phyloP scores from a whole-genome alignment of 2,888 invertebrate species.

The Leptogaster cylindrica region DNA sequence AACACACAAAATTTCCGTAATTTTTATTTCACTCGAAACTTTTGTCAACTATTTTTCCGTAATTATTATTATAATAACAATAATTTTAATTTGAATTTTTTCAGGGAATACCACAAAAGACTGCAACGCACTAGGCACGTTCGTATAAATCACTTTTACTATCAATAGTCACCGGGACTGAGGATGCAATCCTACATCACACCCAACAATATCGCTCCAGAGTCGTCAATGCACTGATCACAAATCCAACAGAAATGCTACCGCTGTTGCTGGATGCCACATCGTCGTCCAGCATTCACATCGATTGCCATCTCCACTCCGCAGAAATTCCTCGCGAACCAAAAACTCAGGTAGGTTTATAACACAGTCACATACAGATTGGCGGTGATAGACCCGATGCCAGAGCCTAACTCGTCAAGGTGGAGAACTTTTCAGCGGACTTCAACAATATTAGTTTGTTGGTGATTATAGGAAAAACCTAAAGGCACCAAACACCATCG shows the following conservation, averaged over 20 bases:
- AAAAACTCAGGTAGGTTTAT: neutral
- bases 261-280: neutral
- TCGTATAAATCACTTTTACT: slow-evolving; percentile 6
- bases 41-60: neutral
- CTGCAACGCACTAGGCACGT: neutral
- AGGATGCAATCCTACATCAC: neutral
- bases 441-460: too few relatives aligned
- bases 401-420: neutral
- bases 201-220: slow-evolving; percentile 60
- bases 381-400: neutral
- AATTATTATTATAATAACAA: neutral
- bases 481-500: too few relatives aligned
- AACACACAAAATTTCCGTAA: too few relatives aligned
- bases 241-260: neutral
- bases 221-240: slow-evolving; percentile 61
- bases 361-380: neutral
- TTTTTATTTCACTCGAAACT: too few relatives aligned
- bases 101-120: neutral
- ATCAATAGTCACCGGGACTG: slow-evolving; percentile 15
- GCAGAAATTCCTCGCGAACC: neutral
- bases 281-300: neutral
- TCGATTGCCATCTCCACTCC: neutral
- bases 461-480: too few relatives aligned
- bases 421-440: neutral
- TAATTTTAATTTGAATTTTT: neutral